A percentile compares a stretch with the other conserved stretches of the same genome.
phyloP scores from a whole-genome alignment of 2,113 vertebrate genomes.

The Arenaria interpres region DNA sequence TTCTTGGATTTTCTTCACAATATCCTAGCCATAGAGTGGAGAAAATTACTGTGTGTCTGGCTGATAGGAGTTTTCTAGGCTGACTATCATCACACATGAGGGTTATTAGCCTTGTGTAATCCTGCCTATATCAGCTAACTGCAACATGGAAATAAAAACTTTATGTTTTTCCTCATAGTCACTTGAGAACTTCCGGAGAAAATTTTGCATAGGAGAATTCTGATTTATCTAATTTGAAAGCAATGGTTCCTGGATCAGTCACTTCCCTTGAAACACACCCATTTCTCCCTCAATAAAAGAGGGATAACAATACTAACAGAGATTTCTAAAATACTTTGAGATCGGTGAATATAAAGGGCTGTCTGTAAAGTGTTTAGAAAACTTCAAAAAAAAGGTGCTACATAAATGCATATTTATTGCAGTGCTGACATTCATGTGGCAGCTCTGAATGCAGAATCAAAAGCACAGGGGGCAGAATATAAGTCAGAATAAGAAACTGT shows the following conservation, averaged over 20 bases:
- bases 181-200: background rate
- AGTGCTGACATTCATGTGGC: slow-evolving; percentile 27
- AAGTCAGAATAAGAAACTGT: slow-evolving; percentile 49
- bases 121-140: background rate
- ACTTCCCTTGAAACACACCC: background rate
- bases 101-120: background rate
- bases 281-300: background rate
- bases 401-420: slow-evolving; percentile 63
- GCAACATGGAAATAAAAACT: background rate
- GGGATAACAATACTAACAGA: slow-evolving; percentile 8
- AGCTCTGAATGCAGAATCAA: slow-evolving; percentile 53
- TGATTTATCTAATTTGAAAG: slow-evolving; percentile 26
- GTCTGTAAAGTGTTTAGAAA: slow-evolving; percentile 57
- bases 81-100: background rate
- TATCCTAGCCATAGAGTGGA: background rate
- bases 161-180: background rate
- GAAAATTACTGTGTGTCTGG: background rate
- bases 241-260: background rate
- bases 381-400: slow-evolving; percentile 49
- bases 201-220: background rate
- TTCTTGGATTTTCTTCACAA: background rate
- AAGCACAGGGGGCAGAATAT: slow-evolving; percentile 35
- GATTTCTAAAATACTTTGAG: slow-evolving; percentile 20
- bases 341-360: slow-evolving; percentile 44
- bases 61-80: background rate